Conservation (phyloP, 2,797 vertebrate species). For the Bucorvus abyssinicus region DNA sequence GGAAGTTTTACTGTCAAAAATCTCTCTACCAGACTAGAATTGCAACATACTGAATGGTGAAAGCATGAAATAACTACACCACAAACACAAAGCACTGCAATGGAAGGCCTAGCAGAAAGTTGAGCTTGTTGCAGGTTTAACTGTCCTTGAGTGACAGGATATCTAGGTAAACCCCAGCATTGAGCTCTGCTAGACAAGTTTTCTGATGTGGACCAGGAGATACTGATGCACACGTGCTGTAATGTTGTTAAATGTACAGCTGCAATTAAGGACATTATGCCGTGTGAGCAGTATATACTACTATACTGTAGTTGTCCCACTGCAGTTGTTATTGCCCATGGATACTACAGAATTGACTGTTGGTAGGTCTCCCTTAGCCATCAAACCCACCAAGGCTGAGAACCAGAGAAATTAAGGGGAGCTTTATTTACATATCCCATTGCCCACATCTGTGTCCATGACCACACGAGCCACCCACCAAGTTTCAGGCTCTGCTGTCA, state of each 20-base stretch:
- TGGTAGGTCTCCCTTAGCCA: background rate
- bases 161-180: background rate
- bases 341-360: background rate
- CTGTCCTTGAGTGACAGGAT: background rate
- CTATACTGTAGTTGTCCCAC: background rate
- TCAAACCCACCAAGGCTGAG: background rate
- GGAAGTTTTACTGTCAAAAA: background rate
- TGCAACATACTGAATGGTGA: background rate
- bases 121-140: background rate
- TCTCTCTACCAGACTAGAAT: background rate
- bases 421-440: background rate
- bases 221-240: accelerated
- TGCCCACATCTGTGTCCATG: background rate
- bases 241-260: background rate
- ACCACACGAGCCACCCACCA: background rate
- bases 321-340: background rate
- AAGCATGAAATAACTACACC: background rate
- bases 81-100: background rate
- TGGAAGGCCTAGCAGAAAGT: background rate
- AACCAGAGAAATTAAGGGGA: background rate
- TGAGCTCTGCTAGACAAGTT: background rate
- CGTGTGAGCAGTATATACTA: background rate
- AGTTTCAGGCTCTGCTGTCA: background rate
- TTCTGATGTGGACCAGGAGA: background rate
- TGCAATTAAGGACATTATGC: background rate